Base-by-base conservation (phyloP, 2,797 vertebrate genomes). In the Mus minutoides region DNA sequence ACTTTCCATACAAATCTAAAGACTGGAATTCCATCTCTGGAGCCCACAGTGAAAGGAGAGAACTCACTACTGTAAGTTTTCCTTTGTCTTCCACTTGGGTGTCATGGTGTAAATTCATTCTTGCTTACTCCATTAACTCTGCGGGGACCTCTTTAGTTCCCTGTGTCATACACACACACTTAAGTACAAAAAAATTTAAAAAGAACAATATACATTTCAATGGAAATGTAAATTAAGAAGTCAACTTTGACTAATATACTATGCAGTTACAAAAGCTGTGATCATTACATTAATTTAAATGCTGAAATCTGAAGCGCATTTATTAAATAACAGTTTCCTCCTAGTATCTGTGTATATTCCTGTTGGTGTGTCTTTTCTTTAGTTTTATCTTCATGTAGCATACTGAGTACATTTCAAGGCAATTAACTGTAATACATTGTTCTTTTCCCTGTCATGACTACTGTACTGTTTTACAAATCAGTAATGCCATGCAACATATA, bases 161-260 rank as follows among this genome's bases (percentile, higher is more conserved):
- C 37, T 37, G 34, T 80, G 78, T 37, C 11, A 67, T 13, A 31
- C 34, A n/a, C 34, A 17, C 12, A 49, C 14, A 54, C 77, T 34
- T n/a, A 69, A 69, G 17, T 69, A 69, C 34, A 69, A 69, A 69
- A 62, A 83, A 3, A 3, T 11, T 83, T 83, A 12, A 46, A 62
- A 64, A 40, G 13, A 83, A 49, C 64, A 83, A 71, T 71, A 8
- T 31, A 9, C 87, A 22, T 34, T 56, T 97, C n/a, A 56, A 11
- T 37, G 83, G 86, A 96, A 94, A 95, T 90, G 24, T 82, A 84
- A 86, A 69, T 73, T 52, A 93, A 56, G 40, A 64, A 34, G 75
- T 92, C 64, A 83, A 52, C 43, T 75, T 62, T 92, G 84, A 22
- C 73, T 95, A 75, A 76, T 56, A 90, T 75, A 89, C 60, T 16